phyloP scores from a whole-genome alignment of 2,113 vertebrate species.

The Trinectes maculatus region DNA sequence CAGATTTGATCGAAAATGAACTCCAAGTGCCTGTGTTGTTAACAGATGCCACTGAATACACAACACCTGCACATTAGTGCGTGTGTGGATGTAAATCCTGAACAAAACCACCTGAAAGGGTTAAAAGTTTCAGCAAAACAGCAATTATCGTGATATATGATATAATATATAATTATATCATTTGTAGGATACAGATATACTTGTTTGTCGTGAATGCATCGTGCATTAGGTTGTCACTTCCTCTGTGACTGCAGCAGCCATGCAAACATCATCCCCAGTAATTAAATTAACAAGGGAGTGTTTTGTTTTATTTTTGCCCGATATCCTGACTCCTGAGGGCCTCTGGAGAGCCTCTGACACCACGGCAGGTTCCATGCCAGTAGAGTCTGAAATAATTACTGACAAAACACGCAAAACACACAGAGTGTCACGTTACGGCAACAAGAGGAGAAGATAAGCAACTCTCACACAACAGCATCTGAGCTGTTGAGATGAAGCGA shows the following conservation, averaged over 20 bases:
- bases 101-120: slow-evolving; percentile 3
- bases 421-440: slow-evolving; percentile 52
- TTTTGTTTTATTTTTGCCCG: slow-evolving; percentile 55
- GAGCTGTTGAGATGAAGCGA: slow-evolving; percentile 36
- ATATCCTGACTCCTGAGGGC: slow-evolving; percentile 28
- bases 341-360: slow-evolving; percentile 48
- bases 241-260: slow-evolving; percentile 47
- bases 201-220: slow-evolving; percentile 52
- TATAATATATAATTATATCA: slow-evolving; percentile 20
- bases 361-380: slow-evolving; percentile 30
- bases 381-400: slow-evolving; percentile 43
- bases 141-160: slow-evolving; percentile 1
- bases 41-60: no score
- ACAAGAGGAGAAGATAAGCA: slow-evolving; percentile 31
- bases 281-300: slow-evolving; percentile 57
- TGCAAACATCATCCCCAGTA: slow-evolving; percentile 48
- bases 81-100: not conserved
- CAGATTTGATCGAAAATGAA: no score
- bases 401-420: slow-evolving; percentile 64
- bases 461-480: slow-evolving; percentile 51
- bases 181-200: no score
- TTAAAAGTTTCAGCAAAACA: not conserved
- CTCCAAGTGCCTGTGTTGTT: no score
- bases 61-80: no score
- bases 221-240: slow-evolving; percentile 61